Conservation (phyloP, 2,888 invertebrate species). For the Phaedon cochleariae region DNA sequence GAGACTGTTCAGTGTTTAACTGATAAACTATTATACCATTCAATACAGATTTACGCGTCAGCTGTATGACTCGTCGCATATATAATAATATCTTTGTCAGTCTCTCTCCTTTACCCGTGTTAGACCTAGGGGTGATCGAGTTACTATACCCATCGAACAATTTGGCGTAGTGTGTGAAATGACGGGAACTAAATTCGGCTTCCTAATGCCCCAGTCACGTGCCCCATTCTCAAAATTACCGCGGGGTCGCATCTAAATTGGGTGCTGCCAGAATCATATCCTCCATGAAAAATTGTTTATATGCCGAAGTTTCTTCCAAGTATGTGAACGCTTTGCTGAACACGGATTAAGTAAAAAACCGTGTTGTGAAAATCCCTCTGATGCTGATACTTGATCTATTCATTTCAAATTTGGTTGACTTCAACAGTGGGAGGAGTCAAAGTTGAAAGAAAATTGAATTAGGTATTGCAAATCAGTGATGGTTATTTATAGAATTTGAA, state of each 20-base stretch:
- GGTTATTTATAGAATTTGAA: not conserved
- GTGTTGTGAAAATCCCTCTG: slow-evolving; percentile 28
- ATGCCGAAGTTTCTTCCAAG: slow-evolving; percentile 29
- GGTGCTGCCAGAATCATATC: slow-evolving; percentile 57
- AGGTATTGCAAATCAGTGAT: not conserved
- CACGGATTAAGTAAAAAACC: slow-evolving; percentile 38
- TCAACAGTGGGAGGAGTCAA: not conserved
- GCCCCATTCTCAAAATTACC: slow-evolving; percentile 57
- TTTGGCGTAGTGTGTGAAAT: slow-evolving; percentile 57
- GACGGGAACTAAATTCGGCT: slow-evolving; percentile 46
- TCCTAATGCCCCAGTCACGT: slow-evolving; percentile 54
- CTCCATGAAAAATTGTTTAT: slow-evolving; percentile 57
- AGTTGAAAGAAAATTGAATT: not conserved
- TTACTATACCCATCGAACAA: slow-evolving; percentile 56
- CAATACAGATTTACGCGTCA: not conserved
- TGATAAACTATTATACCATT: not conserved
- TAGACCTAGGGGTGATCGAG: slow-evolving; percentile 33
- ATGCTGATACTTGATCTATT: slow-evolving; percentile 13
- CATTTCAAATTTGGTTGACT: not conserved
- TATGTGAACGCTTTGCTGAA: slow-evolving; percentile 36
- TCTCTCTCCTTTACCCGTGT: slow-evolving; percentile 17
- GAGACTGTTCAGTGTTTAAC: not conserved
- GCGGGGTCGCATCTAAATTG: slow-evolving; percentile 54
- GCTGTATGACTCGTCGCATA: slow-evolving; percentile 7
- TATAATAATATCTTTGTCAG: slow-evolving; percentile 17